phyloP scores from a whole-genome alignment of 2,888 invertebrate genomes.

The Uropetala carovei region DNA sequence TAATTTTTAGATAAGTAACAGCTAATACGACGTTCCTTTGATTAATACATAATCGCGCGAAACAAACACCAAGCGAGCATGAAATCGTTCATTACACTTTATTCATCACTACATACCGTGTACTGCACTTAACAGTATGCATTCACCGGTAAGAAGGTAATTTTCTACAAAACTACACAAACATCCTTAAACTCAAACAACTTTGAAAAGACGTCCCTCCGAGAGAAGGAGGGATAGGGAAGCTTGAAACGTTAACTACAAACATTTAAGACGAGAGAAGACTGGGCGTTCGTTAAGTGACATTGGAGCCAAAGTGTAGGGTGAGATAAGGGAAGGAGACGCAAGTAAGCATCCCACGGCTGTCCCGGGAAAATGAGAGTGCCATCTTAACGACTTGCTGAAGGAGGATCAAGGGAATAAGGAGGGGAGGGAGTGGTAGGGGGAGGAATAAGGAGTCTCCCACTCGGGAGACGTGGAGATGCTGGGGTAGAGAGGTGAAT shows the following conservation, averaged over 20 bases:
- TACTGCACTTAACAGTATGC: too few species aligned
- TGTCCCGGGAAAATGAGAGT: background rate
- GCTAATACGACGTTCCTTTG: too few species aligned
- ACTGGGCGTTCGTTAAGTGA: background rate
- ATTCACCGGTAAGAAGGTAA: too few species aligned
- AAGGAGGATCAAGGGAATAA: background rate
- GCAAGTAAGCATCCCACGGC: background rate
- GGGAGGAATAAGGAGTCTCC: background rate
- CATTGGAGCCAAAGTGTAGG: background rate
- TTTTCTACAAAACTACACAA: too few species aligned
- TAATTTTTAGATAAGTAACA: too few species aligned
- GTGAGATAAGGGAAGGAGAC: background rate
- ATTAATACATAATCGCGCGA: too few species aligned
- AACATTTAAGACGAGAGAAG: background rate
- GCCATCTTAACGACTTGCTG: background rate
- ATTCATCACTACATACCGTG: too few species aligned
- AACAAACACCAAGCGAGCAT: too few species aligned
- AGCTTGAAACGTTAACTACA: background rate
- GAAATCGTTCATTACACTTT: too few species aligned
- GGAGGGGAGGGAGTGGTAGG: background rate
- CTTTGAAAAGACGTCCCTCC: too few species aligned
- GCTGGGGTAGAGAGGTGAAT: too few species aligned
- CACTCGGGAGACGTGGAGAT: background rate
- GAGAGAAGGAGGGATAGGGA: background rate
- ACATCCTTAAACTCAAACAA: too few species aligned